Evolutionary conservation across 1,140 invertebrate genomes (phyloP), one percentile per base, ranked within the genome.

Genomic region (Heliothis virescens): DNA sequence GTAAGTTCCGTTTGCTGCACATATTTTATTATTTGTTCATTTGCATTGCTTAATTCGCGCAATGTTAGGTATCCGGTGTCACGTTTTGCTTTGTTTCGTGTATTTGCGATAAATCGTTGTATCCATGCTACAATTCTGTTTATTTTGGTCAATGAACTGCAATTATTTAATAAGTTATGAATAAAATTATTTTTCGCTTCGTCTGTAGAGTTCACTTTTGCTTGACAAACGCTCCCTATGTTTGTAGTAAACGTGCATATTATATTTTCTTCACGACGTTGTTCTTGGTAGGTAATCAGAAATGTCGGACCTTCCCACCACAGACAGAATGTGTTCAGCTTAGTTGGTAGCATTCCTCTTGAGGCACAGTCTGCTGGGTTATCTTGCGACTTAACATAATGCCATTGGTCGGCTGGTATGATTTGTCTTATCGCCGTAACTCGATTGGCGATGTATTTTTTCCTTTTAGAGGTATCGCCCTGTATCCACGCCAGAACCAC

Each of bases 401-500:
- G 7, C 75, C 75, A 78, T 4, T 47, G 16, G 1, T 1, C 13
- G 2, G 47, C n/a, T 12, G 26, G 62, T 4, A 67, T 21, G 15
- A 55, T 13, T n/a, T 34, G 26, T 53, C 34, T 26, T 41, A 65
- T 65, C 67, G 16, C 13, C 21, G 2, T 2, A 10, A 78, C 63
- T 67, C 75, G 59, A 50, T 53, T 79, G 34, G 47, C 13, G 11
- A 81, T 52, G 52, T 80, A 83, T 50, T 62, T 74, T n/a, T 78
- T 47, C 73, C 79, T 74, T 34, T 18, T 74, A 10, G 67, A 18
- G 10, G 15, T 47, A 21, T 79, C 41, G 1, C 80, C 73, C 26
- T 82, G 71, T n/a, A 84, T 57, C 80, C 82, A 83, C 18, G 75
- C 79, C n/a, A 81, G 50, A 3, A 71, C 72, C 3, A 81, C 75